phyloP scores from a whole-genome alignment of 2,113 vertebrate genomes.

The Chelonoidis abingdonii region DNA sequence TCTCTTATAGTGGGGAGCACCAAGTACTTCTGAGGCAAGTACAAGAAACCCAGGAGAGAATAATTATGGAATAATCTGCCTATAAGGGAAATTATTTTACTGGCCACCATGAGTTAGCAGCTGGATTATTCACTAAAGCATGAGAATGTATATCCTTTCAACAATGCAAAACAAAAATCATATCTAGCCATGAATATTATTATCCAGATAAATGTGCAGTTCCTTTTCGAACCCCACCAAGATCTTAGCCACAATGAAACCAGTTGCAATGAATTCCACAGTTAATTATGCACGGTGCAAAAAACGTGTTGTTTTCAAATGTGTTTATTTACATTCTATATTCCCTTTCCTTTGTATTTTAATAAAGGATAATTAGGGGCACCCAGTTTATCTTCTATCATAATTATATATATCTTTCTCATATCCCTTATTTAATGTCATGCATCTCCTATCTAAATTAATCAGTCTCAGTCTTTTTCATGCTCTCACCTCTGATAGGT shows the following conservation, averaged over 20 bases:
- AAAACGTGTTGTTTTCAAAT: neutral
- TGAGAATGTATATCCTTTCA: neutral
- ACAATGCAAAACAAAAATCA: neutral
- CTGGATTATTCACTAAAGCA: accelerated
- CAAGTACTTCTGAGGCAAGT: neutral
- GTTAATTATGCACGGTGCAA: neutral
- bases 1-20: no score
- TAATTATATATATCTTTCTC: neutral
- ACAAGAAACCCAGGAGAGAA: neutral
- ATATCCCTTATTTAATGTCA: neutral
- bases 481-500: neutral
- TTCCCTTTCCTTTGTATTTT: neutral
- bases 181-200: neutral
- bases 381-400: neutral
- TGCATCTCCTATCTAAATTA: neutral
- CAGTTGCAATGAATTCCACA: neutral
- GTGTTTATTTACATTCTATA: neutral
- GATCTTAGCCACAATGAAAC: neutral
- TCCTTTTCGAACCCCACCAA: neutral
- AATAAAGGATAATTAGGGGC: neutral
- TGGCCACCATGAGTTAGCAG: neutral
- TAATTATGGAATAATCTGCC: neutral
- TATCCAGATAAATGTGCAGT: neutral
- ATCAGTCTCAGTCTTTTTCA: neutral
- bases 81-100: slow-evolving; percentile 4